Conservation (phyloP, 2,888 invertebrate genomes). For the Napeogenes sylphis region DNA sequence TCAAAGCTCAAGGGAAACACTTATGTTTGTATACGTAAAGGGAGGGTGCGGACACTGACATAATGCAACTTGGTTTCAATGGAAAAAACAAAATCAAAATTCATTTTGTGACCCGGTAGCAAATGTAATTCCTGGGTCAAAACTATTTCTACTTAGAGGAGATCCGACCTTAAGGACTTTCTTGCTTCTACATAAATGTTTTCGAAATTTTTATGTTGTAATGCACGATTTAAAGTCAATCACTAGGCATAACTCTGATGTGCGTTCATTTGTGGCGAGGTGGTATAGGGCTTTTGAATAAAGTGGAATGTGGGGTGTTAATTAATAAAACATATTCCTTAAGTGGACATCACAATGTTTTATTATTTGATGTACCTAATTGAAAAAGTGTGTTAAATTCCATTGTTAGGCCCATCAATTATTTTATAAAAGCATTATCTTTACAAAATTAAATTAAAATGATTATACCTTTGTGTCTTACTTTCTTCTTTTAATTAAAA, state of each 20-base stretch:
- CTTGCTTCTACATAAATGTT: constrained; percentile 15
- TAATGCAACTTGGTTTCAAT: constrained; percentile 10
- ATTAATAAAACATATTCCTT: too few relatives aligned
- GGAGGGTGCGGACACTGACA: too few relatives aligned
- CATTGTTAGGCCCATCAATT: too few relatives aligned
- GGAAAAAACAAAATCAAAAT: constrained; percentile 40
- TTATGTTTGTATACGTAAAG: constrained; percentile 44
- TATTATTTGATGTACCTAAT: too few relatives aligned
- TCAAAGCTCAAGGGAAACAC: constrained; percentile 46
- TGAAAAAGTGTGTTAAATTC: too few relatives aligned
- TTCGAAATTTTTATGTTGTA: constrained; percentile 14
- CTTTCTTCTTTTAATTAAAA: too few relatives aligned
- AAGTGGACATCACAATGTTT: too few relatives aligned
- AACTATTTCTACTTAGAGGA: constrained; percentile 71
- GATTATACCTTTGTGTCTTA: too few relatives aligned
- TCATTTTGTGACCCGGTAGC: constrained; percentile 59
- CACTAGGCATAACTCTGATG: neutral
- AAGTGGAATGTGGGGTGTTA: too few relatives aligned
- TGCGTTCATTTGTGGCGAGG: neutral
- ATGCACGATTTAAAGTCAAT: constrained; percentile 3
- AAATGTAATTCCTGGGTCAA: constrained; percentile 63
- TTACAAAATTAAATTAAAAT: too few relatives aligned
- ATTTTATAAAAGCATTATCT: too few relatives aligned
- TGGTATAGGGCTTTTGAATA: too few relatives aligned
- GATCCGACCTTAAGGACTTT: constrained; percentile 44